Evolutionary conservation across 1,140 invertebrate genomes (phyloP), one percentile per base, ranked within the genome.

Genomic region (Atopsyche davidsoni): DNA sequence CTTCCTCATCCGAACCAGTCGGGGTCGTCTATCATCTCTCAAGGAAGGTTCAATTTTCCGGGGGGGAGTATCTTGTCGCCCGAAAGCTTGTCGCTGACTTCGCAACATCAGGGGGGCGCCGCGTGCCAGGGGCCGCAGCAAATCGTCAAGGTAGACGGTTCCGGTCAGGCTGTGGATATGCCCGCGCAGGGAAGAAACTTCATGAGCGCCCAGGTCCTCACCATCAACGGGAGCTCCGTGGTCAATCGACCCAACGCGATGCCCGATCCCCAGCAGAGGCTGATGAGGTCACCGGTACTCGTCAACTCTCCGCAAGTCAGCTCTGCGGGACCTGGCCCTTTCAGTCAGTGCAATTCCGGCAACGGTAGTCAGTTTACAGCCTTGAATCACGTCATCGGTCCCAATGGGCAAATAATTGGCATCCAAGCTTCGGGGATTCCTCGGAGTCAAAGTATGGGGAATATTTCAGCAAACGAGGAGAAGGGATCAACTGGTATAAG

Each of bases 351-450:
- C 35, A 32, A 19, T 23, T 13, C n/a, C n/a, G n/a, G 24, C 6
- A 40, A 31, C 13, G 44, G 40, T 24, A 35, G 41, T 46, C 41
- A 51, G 10, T 25, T 50, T 11, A 40, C 46, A 10, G 41, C 46
- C 35, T 17, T 51, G 17, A 64, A 68, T 35, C 76, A 76, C 34
- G 68, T 78, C 11, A 59, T 76, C 42, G 74, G 73, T 3, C 73
- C 74, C 0, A 77, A 76, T 50, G 77, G 76, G 14, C 76, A 77
- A 65, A 69, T 79, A 24, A 76, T 79, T 22, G 75, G 74, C 13
- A 68, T 79, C 2, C 76, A 77, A 52, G 70, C 71, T 59, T 53
- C 55, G 16, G 52, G 28, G 64, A 70, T 45, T 58, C 69, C 31
- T 39, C 69, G 31, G 41, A 72, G 54, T 47, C 56, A 58, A 32